Base-by-base conservation (phyloP, 2,113 vertebrate species). In the Glaucomys volans region DNA sequence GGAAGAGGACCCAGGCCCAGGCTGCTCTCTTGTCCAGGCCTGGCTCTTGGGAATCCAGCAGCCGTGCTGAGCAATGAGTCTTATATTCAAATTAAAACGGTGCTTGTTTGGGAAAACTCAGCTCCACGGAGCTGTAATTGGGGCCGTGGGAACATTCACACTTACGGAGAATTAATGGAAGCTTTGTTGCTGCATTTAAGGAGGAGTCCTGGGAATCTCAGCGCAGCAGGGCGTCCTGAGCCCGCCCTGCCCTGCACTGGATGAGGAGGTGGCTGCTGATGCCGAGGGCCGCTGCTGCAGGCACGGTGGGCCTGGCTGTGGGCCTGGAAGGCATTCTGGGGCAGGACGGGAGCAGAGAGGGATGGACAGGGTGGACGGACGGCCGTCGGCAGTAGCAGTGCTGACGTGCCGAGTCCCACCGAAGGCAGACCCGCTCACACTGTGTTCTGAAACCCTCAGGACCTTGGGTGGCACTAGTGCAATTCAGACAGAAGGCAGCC, bases 121-220 rank as follows among this genome's bases (percentile, higher is more conserved):
- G 96, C 95, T 97, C 97, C 97, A 91, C 92, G 98, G 96, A 98
- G 97, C 92, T 77, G 74, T 98, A 97, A 98, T 97, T 97, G 97
- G 97, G 95, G 96, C 97, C 98, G 2, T 92, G 98, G 98, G 98
- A 98, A 94, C 97, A 92, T 97, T 98, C 97, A 97, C 90, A 97
- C 96, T 98, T 97, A 98, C 7, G 66, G 98, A 97, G 97, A 98
- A 98, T 98, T 98, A 97, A 98, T 97, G 96, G 97, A 98, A 97
- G 92, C 89, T 96, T 84, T 95, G 96, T n/a, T 93, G 94, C 96
- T 3, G 0, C 79, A 14, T 94, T 69, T 67, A 1, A 42, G 66
- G 82, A 47, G n/a, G 92, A 30, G 40, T 20, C 64, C 91, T 95
- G 96, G 97, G 97, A 97, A 86, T 74, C 97, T 96, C 87, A 94